Conservation (phyloP, 2,113 vertebrate genomes). For the Lontra canadensis region DNA sequence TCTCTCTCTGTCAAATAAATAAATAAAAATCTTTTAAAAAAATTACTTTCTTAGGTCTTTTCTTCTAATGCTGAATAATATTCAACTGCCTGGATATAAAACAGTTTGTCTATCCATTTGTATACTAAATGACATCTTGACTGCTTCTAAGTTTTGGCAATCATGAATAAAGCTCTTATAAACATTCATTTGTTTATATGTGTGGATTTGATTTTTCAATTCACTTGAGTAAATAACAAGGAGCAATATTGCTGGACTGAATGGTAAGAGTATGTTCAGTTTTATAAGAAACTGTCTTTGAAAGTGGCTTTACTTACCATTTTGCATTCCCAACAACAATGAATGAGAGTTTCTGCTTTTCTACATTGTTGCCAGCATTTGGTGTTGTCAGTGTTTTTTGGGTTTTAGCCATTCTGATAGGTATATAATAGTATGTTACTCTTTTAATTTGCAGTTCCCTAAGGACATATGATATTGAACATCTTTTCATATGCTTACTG, state of each 20-base stretch:
- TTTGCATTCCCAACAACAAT: not conserved
- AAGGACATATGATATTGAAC: not conserved
- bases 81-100: not conserved
- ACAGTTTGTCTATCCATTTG: not conserved
- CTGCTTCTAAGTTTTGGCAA: not conserved
- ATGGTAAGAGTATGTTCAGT: not conserved
- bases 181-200: not conserved
- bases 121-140: not conserved
- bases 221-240: not conserved
- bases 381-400: not conserved
- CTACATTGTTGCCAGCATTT: not conserved
- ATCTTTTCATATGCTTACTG: not conserved
- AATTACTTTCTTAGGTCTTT: not conserved
- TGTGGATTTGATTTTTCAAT: not conserved
- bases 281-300: not conserved
- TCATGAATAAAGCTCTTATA: slow-evolving; percentile 15
- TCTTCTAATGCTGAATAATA: not conserved
- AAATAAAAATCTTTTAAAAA: too few species aligned
- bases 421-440: not conserved
- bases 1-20: too few species aligned
- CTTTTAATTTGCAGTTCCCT: not conserved
- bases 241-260: not conserved
- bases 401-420: not conserved
- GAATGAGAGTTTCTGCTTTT: not conserved
- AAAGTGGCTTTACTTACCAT: not conserved